Evolutionary conservation across 2,888 invertebrate species (phyloP), one percentile per base, ranked within the genome.

Genomic region (Junonia oenone): DNA sequence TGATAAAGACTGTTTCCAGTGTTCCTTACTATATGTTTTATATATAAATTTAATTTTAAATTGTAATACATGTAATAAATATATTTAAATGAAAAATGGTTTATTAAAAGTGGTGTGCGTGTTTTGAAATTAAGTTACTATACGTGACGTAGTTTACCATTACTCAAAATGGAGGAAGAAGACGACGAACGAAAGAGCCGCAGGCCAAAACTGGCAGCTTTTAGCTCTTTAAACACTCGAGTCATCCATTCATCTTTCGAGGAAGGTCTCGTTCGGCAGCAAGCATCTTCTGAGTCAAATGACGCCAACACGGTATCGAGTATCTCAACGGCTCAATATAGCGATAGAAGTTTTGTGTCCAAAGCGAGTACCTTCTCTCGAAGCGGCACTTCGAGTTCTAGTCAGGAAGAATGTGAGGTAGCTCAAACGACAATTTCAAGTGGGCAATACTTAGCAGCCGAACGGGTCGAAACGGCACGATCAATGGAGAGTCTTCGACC

Each of bases 401-500:
- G 93, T 59, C 94, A 94, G 72, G 94, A 94, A 72, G 94, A 94
- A 66, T 92, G 92, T 31, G 93, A 93, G 66, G 81, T 91, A 29
- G 92, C 92, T 64, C 88, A 83, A 56, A 83, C 78, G 14, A 81
- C 82, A 2, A 74, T 83, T 53, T 81, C 91, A 31, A 83, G 84
- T 61, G 91, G 91, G 14, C 92, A 92, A 62, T 92, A 91, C 68
- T 74, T 93, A 56, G 90, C 85, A 6, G 91, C 92, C 0, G 81
- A 88, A 15, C 80, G 92, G 58, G 92, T 91, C 6, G 92, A 93
- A 73, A 91, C 92, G 0, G 92, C 93, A 47, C 91, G 93, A 56
- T 94, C 94, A 19, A 94, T 94, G 94, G 94, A 94, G 73, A 93
- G 93, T 68, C 90, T 94, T 66, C 89, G 94, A 69, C 91, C 92